Evolutionary conservation across 2,888 invertebrate species (phyloP).

Genomic region (Rutpela maculata): DNA sequence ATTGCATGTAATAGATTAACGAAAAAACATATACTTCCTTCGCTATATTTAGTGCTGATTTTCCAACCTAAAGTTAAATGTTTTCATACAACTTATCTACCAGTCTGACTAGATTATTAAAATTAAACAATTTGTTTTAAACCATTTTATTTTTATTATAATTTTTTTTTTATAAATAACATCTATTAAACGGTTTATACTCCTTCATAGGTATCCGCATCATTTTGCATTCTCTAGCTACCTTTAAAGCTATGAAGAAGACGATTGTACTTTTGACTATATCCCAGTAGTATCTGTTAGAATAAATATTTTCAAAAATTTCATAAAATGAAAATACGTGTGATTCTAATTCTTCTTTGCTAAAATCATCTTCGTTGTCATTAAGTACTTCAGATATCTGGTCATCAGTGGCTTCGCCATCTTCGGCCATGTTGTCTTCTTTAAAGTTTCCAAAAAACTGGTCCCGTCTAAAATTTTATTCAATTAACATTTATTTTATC

Average conservation of each 20-base stretch:
- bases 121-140: background rate
- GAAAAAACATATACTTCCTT: too few species aligned
- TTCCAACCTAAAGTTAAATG: too few species aligned
- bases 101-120: background rate
- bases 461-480: background rate
- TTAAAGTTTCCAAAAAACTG: background rate
- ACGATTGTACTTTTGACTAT: conserved; percentile 47
- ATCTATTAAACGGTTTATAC: conserved; percentile 59
- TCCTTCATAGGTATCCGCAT: conserved; percentile 60
- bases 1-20: too few species aligned
- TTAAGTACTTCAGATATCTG: background rate
- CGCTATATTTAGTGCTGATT: too few species aligned
- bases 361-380: background rate
- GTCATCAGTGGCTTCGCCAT: background rate
- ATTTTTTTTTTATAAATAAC: conserved; percentile 16
- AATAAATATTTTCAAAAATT: conserved; percentile 22
- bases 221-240: conserved; percentile 59
- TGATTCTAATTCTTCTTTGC: background rate
- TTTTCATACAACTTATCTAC: too few species aligned
- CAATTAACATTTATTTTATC: background rate
- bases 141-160: conserved; percentile 8
- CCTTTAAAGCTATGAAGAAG: conserved; percentile 59
- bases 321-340: conserved; percentile 18
- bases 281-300: conserved; percentile 48
- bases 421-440: background rate